These are phyloP conservation scores for Micrasema longulum DNA, from an alignment of 1,140 invertebrate genomes.

Conservation along the genomic window DNA sequence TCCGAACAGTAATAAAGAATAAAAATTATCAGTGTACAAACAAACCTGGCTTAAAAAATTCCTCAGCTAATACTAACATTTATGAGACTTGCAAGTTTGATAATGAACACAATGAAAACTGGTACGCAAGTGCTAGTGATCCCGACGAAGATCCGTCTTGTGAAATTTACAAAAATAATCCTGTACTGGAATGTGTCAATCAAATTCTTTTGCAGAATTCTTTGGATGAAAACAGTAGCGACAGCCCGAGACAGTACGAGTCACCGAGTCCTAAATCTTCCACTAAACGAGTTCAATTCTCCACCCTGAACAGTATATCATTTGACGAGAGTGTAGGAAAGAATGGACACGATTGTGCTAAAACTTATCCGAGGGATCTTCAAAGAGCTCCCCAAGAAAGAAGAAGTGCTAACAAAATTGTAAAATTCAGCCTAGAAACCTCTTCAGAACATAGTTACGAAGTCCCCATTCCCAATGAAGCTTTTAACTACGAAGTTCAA, in stretches of 20 bases:
- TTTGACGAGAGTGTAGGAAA: slow-evolving; percentile 65
- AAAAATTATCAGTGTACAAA: slow-evolving; percentile 22
- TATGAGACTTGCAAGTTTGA: slow-evolving; percentile 47
- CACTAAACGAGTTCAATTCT: slow-evolving; percentile 67
- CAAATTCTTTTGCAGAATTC: slow-evolving; percentile 77
- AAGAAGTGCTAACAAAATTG: slow-evolving; percentile 62
- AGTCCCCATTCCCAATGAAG: slow-evolving; percentile 66
- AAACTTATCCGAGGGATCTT: slow-evolving; percentile 42
- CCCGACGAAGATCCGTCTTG: slow-evolving; percentile 75
- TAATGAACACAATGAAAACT: slow-evolving; percentile 72
- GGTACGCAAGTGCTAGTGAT: slow-evolving; percentile 77
- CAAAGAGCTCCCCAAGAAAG: slow-evolving; percentile 31
- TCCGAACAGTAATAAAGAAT: slow-evolving; percentile 2
- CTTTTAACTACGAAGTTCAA: slow-evolving; percentile 71
- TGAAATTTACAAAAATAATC: slow-evolving; percentile 78
- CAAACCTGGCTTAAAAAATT: slow-evolving; percentile 16
- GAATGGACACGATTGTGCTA: slow-evolving; percentile 50
- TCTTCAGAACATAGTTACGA: slow-evolving; percentile 68
- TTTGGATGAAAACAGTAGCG: slow-evolving; percentile 66
- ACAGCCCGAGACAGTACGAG: slow-evolving; percentile 65
- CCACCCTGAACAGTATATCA: slow-evolving; percentile 67
- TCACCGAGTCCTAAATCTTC: slow-evolving; percentile 64
- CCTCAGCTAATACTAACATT: neutral
- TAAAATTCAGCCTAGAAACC: slow-evolving; percentile 67
- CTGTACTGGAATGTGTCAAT: slow-evolving; percentile 81